These are phyloP conservation scores for Chauna torquata DNA, from an alignment of 2,113 vertebrate species.

Conservation along the genomic window DNA sequence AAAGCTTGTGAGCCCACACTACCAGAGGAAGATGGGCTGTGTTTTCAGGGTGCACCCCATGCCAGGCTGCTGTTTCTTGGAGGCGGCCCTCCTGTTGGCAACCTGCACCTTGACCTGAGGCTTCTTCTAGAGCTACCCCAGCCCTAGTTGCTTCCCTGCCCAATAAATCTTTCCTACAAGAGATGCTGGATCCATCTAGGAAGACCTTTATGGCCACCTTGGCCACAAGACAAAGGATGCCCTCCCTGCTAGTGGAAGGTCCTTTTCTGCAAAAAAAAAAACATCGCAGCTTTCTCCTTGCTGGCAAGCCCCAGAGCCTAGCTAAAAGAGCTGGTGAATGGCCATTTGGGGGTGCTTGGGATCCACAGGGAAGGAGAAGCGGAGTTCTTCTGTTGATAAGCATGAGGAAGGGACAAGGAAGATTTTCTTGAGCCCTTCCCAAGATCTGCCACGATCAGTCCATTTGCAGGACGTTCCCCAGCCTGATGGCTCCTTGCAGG, in stretches of 20 bases:
- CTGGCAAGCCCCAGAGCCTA: background rate
- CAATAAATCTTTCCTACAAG: background rate
- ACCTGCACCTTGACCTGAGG: background rate
- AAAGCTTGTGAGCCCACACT: background rate
- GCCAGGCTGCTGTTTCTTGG: background rate
- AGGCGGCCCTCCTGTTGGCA: background rate
- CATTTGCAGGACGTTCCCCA: background rate
- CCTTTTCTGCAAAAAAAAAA: background rate
- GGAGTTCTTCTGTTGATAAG: background rate
- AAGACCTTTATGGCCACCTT: background rate
- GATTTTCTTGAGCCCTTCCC: background rate
- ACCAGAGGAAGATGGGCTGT: background rate
- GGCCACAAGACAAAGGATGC: background rate
- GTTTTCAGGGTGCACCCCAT: background rate
- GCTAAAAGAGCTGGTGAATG: background rate
- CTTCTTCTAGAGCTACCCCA: background rate
- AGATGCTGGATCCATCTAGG: background rate
- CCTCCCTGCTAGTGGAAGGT: background rate
- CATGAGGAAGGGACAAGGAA: background rate
- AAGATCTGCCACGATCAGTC: fast-evolving
- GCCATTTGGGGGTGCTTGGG: background rate
- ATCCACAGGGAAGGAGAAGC: background rate
- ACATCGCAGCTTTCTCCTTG: background rate
- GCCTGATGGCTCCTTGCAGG: background rate
- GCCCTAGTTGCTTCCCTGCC: background rate